Percentiles rank a stretch among this genome's conserved stretches.
Evolutionary conservation across 2,797 vertebrate genomes (phyloP).

Genomic region (Enteromius fasciolatus): DNA sequence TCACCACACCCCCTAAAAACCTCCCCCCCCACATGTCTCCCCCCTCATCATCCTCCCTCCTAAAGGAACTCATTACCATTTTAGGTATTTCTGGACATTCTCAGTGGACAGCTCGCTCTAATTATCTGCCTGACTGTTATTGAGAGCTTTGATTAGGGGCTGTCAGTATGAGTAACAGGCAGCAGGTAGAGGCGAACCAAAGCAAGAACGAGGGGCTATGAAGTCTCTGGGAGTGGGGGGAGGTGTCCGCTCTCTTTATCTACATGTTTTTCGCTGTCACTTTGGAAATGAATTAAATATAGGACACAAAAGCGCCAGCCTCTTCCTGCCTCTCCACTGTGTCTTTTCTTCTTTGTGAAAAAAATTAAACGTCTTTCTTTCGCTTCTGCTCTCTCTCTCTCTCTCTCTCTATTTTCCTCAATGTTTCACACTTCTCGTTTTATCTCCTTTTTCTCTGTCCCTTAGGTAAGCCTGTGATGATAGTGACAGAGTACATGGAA

Average conservation of each 20-base stretch:
- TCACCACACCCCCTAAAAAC: constrained; percentile 40
- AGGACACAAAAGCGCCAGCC: constrained; percentile 37
- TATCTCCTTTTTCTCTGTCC: constrained; percentile 21
- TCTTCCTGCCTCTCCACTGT: constrained; percentile 19
- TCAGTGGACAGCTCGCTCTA: constrained; percentile 64
- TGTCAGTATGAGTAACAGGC: constrained; percentile 67
- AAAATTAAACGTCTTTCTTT: constrained; percentile 30
- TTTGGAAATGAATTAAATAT: constrained; percentile 57
- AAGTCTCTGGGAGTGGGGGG: background rate
- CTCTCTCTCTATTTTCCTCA: background rate
- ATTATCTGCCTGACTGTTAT: constrained; percentile 69
- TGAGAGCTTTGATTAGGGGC: constrained; percentile 69
- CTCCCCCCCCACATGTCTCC: background rate
- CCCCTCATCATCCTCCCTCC: constrained; percentile 28
- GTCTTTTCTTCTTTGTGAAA: constrained; percentile 40
- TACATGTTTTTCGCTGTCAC: constrained; percentile 46
- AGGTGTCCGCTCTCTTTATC: constrained; percentile 18
- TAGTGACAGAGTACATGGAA: constrained; percentile 68
- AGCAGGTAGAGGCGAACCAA: constrained; percentile 56
- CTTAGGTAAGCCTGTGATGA: constrained; percentile 68
- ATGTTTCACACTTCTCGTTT: constrained; percentile 5
- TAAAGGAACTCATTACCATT: constrained; percentile 67
- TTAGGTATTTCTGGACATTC: constrained; percentile 68
- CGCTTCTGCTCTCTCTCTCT: background rate
- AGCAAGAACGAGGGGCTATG: constrained; percentile 30